These are phyloP conservation scores for Manduca sexta DNA, from an alignment of 1,140 invertebrate species.

Conservation along the genomic window DNA sequence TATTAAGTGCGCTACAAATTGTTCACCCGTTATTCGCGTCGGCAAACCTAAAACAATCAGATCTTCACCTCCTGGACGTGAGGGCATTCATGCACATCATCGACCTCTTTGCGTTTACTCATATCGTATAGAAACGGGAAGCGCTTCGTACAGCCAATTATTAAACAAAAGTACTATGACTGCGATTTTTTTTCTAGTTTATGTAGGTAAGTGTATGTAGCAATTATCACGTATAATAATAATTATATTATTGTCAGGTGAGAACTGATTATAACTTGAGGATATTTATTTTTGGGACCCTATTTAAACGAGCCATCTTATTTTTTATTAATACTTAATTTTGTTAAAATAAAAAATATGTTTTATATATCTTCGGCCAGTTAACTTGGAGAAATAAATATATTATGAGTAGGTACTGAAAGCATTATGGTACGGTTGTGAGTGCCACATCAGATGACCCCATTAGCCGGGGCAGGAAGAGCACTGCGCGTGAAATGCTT, in stretches of 20 bases:
- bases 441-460: slow-evolving; percentile 40
- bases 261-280: no score
- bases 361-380: no score
- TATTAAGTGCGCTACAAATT: slow-evolving; percentile 1
- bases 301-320: no score
- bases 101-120: slow-evolving; percentile 7
- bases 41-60: slow-evolving; percentile 19
- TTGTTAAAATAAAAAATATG: no score
- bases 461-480: slow-evolving; percentile 40
- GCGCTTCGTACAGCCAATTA: background rate
- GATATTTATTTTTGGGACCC: no score
- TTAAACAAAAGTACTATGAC: no score
- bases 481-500: slow-evolving; percentile 33
- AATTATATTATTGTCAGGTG: no score
- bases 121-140: background rate
- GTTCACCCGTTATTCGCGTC: slow-evolving; percentile 7
- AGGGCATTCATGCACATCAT: slow-evolving; percentile 20
- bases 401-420: background rate
- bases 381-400: no score
- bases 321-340: no score
- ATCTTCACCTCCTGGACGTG: slow-evolving; percentile 23
- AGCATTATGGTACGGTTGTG: slow-evolving; percentile 6
- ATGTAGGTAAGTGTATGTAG: no score
- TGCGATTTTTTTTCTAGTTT: background rate
- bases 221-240: no score